Base-by-base conservation (phyloP, 2,797 vertebrate genomes). In the Poecile montanus region DNA sequence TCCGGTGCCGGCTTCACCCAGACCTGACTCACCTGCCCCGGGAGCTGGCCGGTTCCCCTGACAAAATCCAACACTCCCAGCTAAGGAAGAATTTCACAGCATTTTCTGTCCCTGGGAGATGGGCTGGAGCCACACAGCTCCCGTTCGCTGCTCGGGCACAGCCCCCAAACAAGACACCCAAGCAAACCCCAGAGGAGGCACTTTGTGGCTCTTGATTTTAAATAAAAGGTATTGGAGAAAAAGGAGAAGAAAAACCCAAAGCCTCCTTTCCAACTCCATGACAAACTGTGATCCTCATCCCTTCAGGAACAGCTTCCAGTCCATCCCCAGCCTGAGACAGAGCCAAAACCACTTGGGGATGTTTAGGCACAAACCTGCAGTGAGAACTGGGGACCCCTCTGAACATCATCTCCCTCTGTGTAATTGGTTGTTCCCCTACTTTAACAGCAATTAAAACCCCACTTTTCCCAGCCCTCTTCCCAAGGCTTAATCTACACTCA, bases 41-140 rank as follows among this genome's bases (percentile, higher is more conserved):
- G 87, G 58, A 65, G 7, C 0, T 2, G 12, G 36, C 29, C 42
- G 5, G 23, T 0, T n/a, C 87, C 85, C 60, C 6, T 2, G 1
- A 6, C 19, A 86, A n/a, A 91, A 82, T 13, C 14, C 1, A 2
- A 16, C 92, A 84, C 76, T 93, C 76, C 85, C 95, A 93, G 93
- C 83, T 23, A 42, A 53, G 76, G 79, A 71, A 68, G 80, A 1
- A 3, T 34, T 61, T 9, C 1, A 1, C 32, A 23, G 80, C 11
- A 0, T 54, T 72, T 27, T 44, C 71, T 58, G 29, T 79, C 47
- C 54, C 38, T 2, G 6, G 74, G 48, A 75, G 34, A 4, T 18
- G 4, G 56, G 60, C 29, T 13, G 80, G 48, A 67, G 45, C 77
- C 7, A 3, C 4, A 6, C 30, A 3, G 0, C 6, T 12, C n/a